phyloP scores from a whole-genome alignment of 2,888 invertebrate species.

The Orchesella flavescens region DNA sequence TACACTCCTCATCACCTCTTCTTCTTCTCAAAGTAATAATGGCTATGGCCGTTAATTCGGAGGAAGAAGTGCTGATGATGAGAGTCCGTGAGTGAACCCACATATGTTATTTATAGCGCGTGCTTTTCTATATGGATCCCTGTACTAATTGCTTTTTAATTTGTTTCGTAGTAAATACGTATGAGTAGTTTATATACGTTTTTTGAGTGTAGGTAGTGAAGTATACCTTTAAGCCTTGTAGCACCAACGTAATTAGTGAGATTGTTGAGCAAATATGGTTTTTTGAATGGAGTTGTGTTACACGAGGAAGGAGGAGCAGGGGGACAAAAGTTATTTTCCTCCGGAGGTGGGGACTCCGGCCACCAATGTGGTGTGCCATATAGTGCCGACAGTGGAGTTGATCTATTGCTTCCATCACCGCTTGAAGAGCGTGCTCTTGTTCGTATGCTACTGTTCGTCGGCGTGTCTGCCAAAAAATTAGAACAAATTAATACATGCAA shows the following conservation, averaged over 20 bases:
- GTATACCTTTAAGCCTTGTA: slow-evolving; percentile 47
- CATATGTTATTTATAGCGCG: too few species aligned
- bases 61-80: too few species aligned
- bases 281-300: slow-evolving; percentile 51
- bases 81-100: too few species aligned
- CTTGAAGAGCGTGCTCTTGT: slow-evolving; percentile 64
- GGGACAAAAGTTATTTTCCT: slow-evolving; percentile 45
- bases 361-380: slow-evolving; percentile 71
- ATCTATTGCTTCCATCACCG: slow-evolving; percentile 54
- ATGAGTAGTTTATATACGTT: neutral
- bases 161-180: neutral
- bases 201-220: neutral
- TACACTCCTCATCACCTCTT: neutral
- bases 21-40: neutral
- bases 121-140: too few species aligned
- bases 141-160: too few species aligned
- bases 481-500: too few species aligned
- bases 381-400: slow-evolving; percentile 61
- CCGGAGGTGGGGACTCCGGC: slow-evolving; percentile 60
- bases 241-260: neutral
- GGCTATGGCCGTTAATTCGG: neutral
- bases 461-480: slow-evolving; percentile 6
- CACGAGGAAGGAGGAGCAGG: slow-evolving; percentile 40
- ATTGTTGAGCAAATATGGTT: slow-evolving; percentile 54
- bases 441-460: too few species aligned